phyloP scores from a whole-genome alignment of 2,797 vertebrate species.

The Choloepus didactylus region DNA sequence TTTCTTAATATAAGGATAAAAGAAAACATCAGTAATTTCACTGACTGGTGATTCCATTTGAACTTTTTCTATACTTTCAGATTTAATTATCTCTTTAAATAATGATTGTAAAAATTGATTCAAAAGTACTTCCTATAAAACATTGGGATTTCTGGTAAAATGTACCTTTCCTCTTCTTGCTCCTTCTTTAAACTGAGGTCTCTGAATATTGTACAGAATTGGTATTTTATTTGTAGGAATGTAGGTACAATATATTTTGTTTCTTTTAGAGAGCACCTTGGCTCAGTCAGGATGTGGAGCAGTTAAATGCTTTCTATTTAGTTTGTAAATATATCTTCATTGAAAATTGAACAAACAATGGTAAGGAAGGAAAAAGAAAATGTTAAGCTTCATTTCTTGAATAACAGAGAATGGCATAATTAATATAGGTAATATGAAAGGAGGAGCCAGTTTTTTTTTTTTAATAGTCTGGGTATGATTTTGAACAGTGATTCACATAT shows the following conservation, averaged over 20 bases:
- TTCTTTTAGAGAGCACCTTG: neutral
- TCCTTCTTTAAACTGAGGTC: neutral
- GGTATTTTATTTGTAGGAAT: neutral
- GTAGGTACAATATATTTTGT: neutral
- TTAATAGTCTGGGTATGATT: neutral
- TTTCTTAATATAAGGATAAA: neutral
- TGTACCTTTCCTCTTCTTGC: neutral
- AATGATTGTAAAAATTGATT: neutral
- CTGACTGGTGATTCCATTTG: neutral
- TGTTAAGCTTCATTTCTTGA: neutral
- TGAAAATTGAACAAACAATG: neutral
- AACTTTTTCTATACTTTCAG: neutral
- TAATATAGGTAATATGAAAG: neutral
- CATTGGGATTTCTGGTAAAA: neutral
- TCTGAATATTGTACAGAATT: neutral
- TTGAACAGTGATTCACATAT: neutral
- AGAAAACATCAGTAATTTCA: neutral
- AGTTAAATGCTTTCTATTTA: neutral
- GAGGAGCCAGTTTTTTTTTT: neutral
- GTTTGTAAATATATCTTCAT: neutral
- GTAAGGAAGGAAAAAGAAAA: neutral
- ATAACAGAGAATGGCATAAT: neutral
- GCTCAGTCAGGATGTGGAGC: neutral
- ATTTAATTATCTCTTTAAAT: neutral
- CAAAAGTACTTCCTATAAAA: neutral